phyloP scores from a whole-genome alignment of 1,140 invertebrate genomes.

The Cotesia chilonis region DNA sequence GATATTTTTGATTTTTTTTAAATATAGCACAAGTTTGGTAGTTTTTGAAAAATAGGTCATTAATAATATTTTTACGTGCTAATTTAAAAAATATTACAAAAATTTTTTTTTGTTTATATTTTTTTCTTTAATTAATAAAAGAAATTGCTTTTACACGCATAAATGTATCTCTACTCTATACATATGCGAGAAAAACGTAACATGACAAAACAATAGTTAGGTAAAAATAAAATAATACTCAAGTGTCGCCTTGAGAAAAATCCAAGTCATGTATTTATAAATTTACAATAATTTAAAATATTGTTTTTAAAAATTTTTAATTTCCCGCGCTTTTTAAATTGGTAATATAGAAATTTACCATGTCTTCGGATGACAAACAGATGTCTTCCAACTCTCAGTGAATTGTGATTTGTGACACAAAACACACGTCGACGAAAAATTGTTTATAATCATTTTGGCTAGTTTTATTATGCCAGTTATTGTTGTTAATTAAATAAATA shows the following conservation, averaged over 20 bases:
- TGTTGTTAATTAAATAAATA: conserved; percentile 4
- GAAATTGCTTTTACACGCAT: too few relatives aligned
- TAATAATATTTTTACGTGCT: too few relatives aligned
- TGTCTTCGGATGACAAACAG: background rate
- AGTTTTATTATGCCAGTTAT: background rate
- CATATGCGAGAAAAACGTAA: too few relatives aligned
- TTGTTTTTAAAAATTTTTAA: background rate
- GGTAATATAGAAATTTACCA: background rate
- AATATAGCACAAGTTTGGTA: too few relatives aligned
- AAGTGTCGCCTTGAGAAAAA: conserved; percentile 12
- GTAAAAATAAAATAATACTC: too few relatives aligned
- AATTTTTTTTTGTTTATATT: too few relatives aligned
- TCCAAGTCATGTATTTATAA: conserved; percentile 26
- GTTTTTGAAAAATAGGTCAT: too few relatives aligned
- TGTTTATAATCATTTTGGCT: conserved; percentile 15
- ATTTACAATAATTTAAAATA: background rate
- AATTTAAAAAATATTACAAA: too few relatives aligned
- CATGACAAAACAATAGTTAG: too few relatives aligned
- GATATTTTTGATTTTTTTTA: too few relatives aligned
- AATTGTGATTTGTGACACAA: background rate
- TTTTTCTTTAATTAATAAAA: too few relatives aligned
- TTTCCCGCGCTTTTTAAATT: background rate
- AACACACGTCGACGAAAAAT: background rate
- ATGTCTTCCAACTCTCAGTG: background rate
- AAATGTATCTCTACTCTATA: too few relatives aligned